Evolutionary conservation across 2,797 vertebrate species (phyloP).

Genomic region (Salmo trutta): DNA sequence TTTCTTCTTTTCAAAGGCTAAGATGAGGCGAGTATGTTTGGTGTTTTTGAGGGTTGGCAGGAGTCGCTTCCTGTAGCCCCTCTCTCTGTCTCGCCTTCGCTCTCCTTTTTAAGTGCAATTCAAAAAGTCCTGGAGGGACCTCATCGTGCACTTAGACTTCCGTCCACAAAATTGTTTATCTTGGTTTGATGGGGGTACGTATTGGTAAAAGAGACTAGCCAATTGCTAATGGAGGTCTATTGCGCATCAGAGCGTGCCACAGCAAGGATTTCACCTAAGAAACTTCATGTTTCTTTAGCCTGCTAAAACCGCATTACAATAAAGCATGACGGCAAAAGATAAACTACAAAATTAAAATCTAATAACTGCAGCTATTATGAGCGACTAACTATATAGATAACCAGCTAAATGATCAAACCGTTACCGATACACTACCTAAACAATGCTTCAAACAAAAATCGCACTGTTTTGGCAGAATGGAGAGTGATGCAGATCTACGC

Average conservation of each 20-base stretch:
- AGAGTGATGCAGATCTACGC: slow-evolving; percentile 41
- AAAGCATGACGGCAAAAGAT: slow-evolving; percentile 12
- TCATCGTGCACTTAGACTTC: slow-evolving; percentile 61
- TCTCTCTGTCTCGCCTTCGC: not conserved
- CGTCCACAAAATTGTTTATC: slow-evolving; percentile 30
- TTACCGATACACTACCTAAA: not conserved
- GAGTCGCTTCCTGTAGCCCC: slow-evolving; percentile 36
- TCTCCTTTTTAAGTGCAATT: slow-evolving; percentile 64
- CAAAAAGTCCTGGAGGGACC: slow-evolving; percentile 65
- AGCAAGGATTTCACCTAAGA: slow-evolving; percentile 44
- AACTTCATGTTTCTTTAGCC: slow-evolving; percentile 69
- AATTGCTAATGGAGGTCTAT: slow-evolving; percentile 30
- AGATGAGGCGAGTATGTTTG: slow-evolving; percentile 20
- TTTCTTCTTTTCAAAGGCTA: slow-evolving; percentile 34
- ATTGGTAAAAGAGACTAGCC: slow-evolving; percentile 31
- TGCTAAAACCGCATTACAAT: slow-evolving; percentile 49
- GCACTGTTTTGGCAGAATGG: slow-evolving; percentile 42
- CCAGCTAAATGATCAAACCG: not conserved
- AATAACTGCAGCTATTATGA: not conserved
- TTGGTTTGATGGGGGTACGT: slow-evolving; percentile 16
- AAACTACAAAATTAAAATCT: not conserved
- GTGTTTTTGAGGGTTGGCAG: slow-evolving; percentile 21
- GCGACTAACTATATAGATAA: not conserved
- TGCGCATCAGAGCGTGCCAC: slow-evolving; percentile 51
- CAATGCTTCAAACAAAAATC: slow-evolving; percentile 3